Evolutionary conservation across 2,113 vertebrate species (phyloP).

Genomic region (Catharus minimus): DNA sequence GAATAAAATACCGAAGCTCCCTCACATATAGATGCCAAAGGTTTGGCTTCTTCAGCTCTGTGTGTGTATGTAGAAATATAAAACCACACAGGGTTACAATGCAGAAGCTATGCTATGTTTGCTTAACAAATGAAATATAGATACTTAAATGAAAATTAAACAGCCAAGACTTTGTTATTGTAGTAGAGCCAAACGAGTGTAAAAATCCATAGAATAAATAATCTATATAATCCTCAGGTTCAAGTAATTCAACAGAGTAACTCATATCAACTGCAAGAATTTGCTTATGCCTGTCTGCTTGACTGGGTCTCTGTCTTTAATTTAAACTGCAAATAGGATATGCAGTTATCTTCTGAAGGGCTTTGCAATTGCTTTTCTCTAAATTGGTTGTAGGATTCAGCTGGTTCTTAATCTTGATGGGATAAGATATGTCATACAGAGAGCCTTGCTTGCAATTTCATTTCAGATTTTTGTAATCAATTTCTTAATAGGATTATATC

Average conservation of each 20-base stretch:
- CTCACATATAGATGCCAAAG: not conserved
- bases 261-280: slow-evolving; percentile 10
- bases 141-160: slow-evolving; percentile 54
- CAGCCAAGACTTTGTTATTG: slow-evolving; percentile 33
- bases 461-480: not conserved
- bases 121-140: slow-evolving; percentile 50
- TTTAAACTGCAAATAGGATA: slow-evolving; percentile 43
- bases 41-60: not conserved
- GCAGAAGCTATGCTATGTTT: slow-evolving; percentile 21
- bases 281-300: slow-evolving; percentile 24
- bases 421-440: not conserved
- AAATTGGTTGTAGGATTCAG: not conserved
- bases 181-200: slow-evolving; percentile 36
- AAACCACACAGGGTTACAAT: slow-evolving; percentile 8
- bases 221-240: slow-evolving; percentile 22
- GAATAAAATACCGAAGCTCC: not conserved
- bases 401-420: not conserved
- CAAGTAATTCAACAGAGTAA: slow-evolving; percentile 31
- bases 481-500: slow-evolving; percentile 37
- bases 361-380: not conserved
- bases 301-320: not conserved
- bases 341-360: not conserved
- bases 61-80: slow-evolving; percentile 15
- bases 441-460: not conserved
- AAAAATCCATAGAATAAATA: slow-evolving; percentile 58